phyloP scores from a whole-genome alignment of 2,888 invertebrate species.

The Monopis laevigella region DNA sequence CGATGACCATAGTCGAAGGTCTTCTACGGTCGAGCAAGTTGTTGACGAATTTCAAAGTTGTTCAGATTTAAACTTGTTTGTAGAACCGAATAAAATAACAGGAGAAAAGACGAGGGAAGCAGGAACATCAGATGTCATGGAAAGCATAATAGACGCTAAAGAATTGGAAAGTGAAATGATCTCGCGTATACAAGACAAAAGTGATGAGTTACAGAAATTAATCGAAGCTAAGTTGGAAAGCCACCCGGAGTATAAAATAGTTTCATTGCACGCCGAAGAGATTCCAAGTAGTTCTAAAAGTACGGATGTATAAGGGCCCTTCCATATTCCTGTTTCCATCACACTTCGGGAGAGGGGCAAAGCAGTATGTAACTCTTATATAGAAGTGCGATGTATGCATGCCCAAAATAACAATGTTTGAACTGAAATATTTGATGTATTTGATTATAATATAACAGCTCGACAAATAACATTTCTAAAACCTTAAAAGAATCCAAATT shows the following conservation, averaged over 20 bases:
- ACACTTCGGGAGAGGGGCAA: not conserved
- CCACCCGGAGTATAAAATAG: conserved; percentile 53
- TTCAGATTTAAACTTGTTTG: conserved; percentile 25
- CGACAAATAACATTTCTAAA: not conserved
- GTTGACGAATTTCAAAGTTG: conserved; percentile 41
- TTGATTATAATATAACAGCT: not conserved
- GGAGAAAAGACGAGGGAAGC: conserved; percentile 16
- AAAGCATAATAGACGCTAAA: conserved; percentile 32
- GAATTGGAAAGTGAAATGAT: conserved; percentile 34
- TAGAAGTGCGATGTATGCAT: conserved; percentile 1
- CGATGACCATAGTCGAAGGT: conserved; percentile 38
- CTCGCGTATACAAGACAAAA: conserved; percentile 46
- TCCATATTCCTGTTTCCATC: conserved; percentile 29
- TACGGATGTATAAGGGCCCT: conserved; percentile 48
- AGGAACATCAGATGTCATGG: conserved; percentile 24
- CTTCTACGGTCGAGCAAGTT: conserved; percentile 33
- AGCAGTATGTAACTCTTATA: conserved; percentile 2
- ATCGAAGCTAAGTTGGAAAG: conserved; percentile 52
- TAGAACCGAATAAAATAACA: conserved; percentile 4
- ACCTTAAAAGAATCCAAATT: not conserved
- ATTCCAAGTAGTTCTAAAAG: conserved; percentile 44
- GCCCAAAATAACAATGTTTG: not conserved
- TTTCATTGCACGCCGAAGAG: conserved; percentile 36
- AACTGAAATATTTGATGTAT: not conserved
- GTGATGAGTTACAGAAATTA: conserved; percentile 47